Evolutionary conservation across 2,888 invertebrate species (phyloP).

Genomic region (Cryptocheilus praepositus): DNA sequence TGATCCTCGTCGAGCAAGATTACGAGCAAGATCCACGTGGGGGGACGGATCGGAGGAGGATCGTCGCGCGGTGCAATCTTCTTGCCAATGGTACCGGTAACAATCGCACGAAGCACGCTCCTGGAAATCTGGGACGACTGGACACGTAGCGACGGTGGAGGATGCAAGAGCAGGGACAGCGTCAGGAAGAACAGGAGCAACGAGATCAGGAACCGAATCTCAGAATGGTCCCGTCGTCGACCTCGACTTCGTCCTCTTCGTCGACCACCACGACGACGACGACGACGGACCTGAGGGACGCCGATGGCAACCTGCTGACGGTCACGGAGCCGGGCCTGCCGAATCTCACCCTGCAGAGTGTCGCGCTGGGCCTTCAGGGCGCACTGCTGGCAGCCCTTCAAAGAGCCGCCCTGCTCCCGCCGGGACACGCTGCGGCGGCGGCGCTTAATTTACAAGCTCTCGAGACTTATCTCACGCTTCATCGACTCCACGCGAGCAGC

Average conservation of each 20-base stretch:
- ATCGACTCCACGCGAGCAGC: conserved; percentile 85
- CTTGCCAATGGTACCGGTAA: conserved; percentile 51
- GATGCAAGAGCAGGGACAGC: conserved; percentile 59
- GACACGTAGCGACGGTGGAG: conserved; percentile 44
- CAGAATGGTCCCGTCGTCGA: conserved; percentile 46
- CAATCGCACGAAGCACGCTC: conserved; percentile 28
- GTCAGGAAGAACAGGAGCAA: conserved; percentile 40
- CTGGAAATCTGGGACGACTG: conserved; percentile 41
- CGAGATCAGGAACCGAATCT: conserved; percentile 41
- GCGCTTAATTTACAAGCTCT: conserved; percentile 90
- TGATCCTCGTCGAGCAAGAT: background rate
- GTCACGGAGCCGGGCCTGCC: conserved; percentile 55
- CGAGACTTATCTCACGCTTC: conserved; percentile 89
- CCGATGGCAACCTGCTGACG: conserved; percentile 46
- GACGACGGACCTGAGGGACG: conserved; percentile 22
- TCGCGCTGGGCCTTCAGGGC: conserved; percentile 88
- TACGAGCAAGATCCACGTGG: conserved; percentile 1
- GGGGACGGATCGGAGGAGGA: background rate
- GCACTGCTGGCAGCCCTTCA: conserved; percentile 90
- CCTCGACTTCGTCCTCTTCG: conserved; percentile 28
- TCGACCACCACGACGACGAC: conserved; percentile 39
- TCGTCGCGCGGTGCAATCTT: conserved; percentile 15
- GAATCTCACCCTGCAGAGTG: conserved; percentile 79
- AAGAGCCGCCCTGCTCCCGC: conserved; percentile 88
- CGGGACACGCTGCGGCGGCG: conserved; percentile 89